These are phyloP conservation scores for Sander vitreus DNA, from an alignment of 2,113 vertebrate species.

Conservation along the genomic window DNA sequence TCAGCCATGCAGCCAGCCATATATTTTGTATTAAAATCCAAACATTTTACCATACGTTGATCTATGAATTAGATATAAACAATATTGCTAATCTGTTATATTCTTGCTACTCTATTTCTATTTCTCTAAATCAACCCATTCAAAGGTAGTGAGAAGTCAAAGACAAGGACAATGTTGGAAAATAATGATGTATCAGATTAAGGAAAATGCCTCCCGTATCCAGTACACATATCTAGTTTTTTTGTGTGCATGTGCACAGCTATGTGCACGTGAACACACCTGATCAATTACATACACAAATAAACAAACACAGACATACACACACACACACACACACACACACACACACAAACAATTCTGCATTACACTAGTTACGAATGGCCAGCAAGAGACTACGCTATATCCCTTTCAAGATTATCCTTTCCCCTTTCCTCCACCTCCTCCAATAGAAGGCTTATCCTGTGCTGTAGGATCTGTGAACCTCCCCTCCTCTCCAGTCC, in stretches of 20 bases:
- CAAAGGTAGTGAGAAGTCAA: neutral
- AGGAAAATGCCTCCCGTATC: constrained; percentile 21
- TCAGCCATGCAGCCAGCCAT: neutral
- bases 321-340: constrained; percentile 4
- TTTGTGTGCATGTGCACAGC: neutral
- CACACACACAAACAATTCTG: constrained; percentile 5
- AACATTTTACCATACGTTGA: neutral
- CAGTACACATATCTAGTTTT: constrained; percentile 3
- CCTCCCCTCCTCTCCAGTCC: constrained; percentile 32
- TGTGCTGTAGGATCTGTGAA: constrained; percentile 44
- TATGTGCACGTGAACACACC: neutral
- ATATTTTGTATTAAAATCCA: neutral
- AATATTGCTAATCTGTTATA: neutral
- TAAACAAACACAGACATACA: neutral
- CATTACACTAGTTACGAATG: constrained; percentile 20
- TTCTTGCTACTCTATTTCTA: neutral
- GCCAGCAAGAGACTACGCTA: neutral
- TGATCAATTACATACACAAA: neutral
- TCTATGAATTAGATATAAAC: neutral
- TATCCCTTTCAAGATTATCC: constrained; percentile 51
- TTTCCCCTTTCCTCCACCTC: constrained; percentile 6
- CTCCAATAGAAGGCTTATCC: constrained; percentile 49
- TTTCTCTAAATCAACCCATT: neutral
- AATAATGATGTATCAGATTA: constrained; percentile 10
- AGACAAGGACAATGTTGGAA: neutral